Conservation (phyloP, 2,113 vertebrate genomes). For the Hiodon alosoides region DNA sequence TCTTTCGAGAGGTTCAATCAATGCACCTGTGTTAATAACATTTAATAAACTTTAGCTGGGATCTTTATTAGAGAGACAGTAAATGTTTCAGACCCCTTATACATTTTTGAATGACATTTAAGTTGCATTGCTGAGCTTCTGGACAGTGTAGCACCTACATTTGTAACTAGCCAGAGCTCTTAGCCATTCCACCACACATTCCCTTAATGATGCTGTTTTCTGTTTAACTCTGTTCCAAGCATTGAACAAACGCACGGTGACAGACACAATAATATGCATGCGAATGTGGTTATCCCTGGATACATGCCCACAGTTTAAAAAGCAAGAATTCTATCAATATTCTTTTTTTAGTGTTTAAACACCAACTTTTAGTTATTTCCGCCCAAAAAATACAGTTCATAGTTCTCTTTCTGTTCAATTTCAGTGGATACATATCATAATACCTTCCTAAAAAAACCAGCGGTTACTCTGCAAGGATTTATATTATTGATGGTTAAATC, state of each 20-base stretch:
- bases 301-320: not conserved
- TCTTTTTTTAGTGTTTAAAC: not conserved
- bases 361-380: not conserved
- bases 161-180: not conserved
- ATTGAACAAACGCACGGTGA: not conserved
- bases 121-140: too few relatives aligned
- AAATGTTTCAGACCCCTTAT: too few relatives aligned
- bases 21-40: too few relatives aligned
- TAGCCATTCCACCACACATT: not conserved
- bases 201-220: not conserved
- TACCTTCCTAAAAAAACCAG: constrained; percentile 5
- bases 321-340: not conserved
- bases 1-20: too few relatives aligned
- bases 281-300: not conserved
- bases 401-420: not conserved
- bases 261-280: not conserved
- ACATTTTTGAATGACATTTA: too few relatives aligned
- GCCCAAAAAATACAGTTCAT: not conserved
- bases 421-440: not conserved
- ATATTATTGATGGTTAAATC: constrained; percentile 46
- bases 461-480: constrained; percentile 28
- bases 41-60: too few relatives aligned
- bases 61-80: too few relatives aligned
- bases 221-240: not conserved
- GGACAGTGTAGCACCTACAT: not conserved